Evolutionary conservation across 2,888 invertebrate genomes (phyloP), one percentile per base, ranked within the genome.

Genomic region (Aphodius sticticus): DNA sequence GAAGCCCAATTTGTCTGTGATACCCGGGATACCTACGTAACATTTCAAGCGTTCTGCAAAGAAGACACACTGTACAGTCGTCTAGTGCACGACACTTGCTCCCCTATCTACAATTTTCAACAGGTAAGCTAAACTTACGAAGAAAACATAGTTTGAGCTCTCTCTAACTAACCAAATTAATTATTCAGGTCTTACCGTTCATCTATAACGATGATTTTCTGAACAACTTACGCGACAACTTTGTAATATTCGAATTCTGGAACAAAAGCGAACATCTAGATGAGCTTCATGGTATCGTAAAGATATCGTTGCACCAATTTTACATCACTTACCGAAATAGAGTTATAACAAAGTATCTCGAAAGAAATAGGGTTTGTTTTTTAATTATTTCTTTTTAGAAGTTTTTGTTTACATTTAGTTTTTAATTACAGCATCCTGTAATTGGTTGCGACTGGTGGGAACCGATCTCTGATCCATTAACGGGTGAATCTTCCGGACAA

Each of bases 401-500:
- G 26, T 26, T 26, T 26, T 3, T 37, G 71, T 37, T 15, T 74
- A 69, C 16, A 69, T 76, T 36, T 16, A 12, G 2, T 15, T 78
- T 76, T 12, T 14, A 70, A 14, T 12, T n/a, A 77, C 82, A 92
- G 92, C 86, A 92, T 82, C 93, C 93, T 26, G 91, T 93, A 9
- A 91, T 93, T 83, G 91, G 92, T 74, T 90, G 91, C 12, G 93
- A 93, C 85, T 91, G 91, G 84, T 93, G 92, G 92, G 90, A 91
- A 72, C 88, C 91, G 7, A 90, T 93, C 77, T 84, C 87, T 2
- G 88, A 90, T 83, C 89, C 90, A 37, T 85, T 89, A 35, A 89
- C 88, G 12, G 89, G 90, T 69, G 86, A 88, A 72, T 85, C 89
- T 16, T 85, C 90, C 78, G 93, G 93, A 0, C 91, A 93, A 85